These are phyloP conservation scores for Umimayanthus kanabou DNA, from an alignment of 92 coral and sea anemone genomes.

Conservation along the genomic window DNA sequence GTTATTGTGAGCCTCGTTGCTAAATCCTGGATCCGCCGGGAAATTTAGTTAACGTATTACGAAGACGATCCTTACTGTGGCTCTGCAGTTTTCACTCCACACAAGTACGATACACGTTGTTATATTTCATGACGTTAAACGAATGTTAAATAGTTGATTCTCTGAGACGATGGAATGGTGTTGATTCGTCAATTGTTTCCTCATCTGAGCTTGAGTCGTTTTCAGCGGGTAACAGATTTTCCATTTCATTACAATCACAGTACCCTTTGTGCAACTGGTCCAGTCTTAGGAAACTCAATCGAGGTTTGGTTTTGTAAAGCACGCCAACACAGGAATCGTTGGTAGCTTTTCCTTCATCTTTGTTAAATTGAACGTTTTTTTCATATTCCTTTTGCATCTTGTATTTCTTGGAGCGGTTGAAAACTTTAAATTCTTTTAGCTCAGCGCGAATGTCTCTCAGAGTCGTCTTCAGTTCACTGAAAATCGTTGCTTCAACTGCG, in stretches of 20 bases:
- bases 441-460: slow-evolving; percentile 47
- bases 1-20: too few relatives aligned
- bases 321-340: slow-evolving; percentile 19
- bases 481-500: slow-evolving; percentile 48
- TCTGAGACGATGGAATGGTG: neutral
- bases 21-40: too few relatives aligned
- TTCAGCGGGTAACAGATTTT: slow-evolving; percentile 12
- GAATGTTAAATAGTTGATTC: slow-evolving; percentile 11
- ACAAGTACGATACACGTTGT: neutral
- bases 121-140: neutral
- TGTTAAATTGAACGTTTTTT: neutral
- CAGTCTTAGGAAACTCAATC: neutral
- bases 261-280: neutral
- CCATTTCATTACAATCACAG: neutral
- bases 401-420: slow-evolving; percentile 57
- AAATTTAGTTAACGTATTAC: too few relatives aligned
- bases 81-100: neutral
- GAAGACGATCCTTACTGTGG: neutral
- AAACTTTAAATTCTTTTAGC: slow-evolving; percentile 10
- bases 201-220: slow-evolving; percentile 7
- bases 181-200: neutral
- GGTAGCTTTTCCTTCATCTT: neutral
- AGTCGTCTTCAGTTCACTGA: slow-evolving; percentile 57
- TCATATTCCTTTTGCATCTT: slow-evolving; percentile 36
- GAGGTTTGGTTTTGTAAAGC: slow-evolving; percentile 27